These are phyloP conservation scores for Pangasius krempfi DNA, from an alignment of 2,797 vertebrate species.

Conservation along the genomic window DNA sequence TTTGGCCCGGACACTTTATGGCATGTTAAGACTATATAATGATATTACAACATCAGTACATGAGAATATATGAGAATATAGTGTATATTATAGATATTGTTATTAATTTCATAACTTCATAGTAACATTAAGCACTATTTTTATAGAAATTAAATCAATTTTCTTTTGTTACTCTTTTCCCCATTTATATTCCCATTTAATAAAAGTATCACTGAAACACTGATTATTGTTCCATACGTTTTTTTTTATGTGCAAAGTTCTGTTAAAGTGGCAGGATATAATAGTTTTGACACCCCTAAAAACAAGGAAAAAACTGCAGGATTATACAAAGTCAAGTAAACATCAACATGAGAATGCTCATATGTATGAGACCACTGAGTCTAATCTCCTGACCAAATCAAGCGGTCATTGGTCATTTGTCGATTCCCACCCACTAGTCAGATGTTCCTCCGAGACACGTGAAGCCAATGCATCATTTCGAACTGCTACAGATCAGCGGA, in stretches of 20 bases:
- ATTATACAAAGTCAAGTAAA: not conserved
- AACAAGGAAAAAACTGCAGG: too few relatives aligned
- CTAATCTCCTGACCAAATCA: too few relatives aligned
- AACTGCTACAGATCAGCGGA: too few relatives aligned
- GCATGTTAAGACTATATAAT: not conserved
- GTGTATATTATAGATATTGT: not conserved
- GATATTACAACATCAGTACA: not conserved
- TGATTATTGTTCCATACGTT: not conserved
- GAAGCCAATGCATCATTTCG: not conserved
- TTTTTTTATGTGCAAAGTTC: not conserved
- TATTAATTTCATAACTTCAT: not conserved
- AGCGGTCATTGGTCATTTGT: not conserved
- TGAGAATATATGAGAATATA: not conserved
- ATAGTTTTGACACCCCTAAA: not conserved
- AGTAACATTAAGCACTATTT: not conserved
- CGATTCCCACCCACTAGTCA: not conserved
- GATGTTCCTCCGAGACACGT: not conserved
- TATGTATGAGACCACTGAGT: too few relatives aligned
- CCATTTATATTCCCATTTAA: not conserved
- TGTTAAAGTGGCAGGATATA: not conserved
- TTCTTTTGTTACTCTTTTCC: not conserved
- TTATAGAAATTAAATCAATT: not conserved
- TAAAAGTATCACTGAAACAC: not conserved
- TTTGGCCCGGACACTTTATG: not conserved
- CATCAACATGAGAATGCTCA: not conserved